Base-by-base conservation (phyloP, 1,140 invertebrate species). In the Lasioglossum baleicum region DNA sequence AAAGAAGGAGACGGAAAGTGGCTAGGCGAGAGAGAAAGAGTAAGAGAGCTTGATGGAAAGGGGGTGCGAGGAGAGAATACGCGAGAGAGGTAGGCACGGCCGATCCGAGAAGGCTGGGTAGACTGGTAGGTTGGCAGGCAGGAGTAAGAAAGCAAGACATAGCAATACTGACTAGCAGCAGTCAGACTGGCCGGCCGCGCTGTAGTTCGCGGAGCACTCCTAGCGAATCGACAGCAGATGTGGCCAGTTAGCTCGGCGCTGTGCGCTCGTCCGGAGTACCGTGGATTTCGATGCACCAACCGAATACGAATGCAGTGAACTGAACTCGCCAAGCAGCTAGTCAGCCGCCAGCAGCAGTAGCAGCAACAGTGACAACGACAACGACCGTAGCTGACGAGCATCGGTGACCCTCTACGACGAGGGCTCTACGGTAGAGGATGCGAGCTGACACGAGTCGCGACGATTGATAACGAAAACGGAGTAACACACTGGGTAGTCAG, bases 181-280 rank as follows among this genome's bases (percentile, higher is more conserved):
- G 78, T 40, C 78, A 82, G 77, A 80, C 83, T 63, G 72, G 66
- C 72, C 75, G 70, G 65, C 63, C 75, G 71, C 69, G 31, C 81
- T 65, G 65, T 74, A 78, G 75, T 75, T 70, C 69, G 70, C 75
- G 63, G 61, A 73, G 60, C 65, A 67, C 68, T 67, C 64, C 71
- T 60, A 81, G 81, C 76, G 85, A 81, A 87, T 85, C 81, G 82
- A 75, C 83, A 80, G 83, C 83, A 88, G 87, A 88, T 88, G 85
- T 84, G 79, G 83, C 82, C 86, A 88, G 87, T 88, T 86, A 81
- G 80, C 83, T 87, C 81, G 80, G 75, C 82, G 86, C 71, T 80
- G 80, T 83, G 81, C 80, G 51, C 79, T 84, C 65, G 84, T 74
- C 61, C 85, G 83, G 60, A 42, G 64, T 72, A 22, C 35, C n/a